A percentile compares a stretch with the other conserved stretches of the same genome.
Conservation (phyloP, 2,797 vertebrate genomes). For the Tympanoctomys barrerae region DNA sequence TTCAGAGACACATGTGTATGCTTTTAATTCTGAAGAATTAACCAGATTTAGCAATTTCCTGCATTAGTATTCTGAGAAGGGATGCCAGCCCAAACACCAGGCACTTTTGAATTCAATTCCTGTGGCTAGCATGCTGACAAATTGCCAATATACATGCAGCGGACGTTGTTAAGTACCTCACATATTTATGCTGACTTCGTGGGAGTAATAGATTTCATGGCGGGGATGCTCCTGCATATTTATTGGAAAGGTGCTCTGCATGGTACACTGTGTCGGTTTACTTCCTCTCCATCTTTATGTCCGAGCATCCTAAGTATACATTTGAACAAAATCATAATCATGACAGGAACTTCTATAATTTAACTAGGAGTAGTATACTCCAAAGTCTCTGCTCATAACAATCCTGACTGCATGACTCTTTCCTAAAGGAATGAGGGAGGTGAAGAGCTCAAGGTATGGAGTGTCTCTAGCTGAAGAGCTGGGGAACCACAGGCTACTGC, state of each 20-base stretch:
- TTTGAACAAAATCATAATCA: conserved; percentile 74
- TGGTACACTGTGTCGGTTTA: background rate
- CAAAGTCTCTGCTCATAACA: conserved; percentile 53
- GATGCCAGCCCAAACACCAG: background rate
- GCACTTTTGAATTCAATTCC: background rate
- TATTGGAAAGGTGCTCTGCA: background rate
- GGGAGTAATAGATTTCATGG: background rate
- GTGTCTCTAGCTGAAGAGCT: conserved; percentile 48
- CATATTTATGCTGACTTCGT: background rate
- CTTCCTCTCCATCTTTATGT: background rate
- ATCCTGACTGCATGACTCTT: conserved; percentile 72
- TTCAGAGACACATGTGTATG: background rate
- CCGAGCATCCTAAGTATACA: conserved; percentile 58
- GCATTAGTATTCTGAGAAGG: conserved; percentile 3
- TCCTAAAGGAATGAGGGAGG: conserved; percentile 71
- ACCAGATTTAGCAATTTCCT: conserved; percentile 31
- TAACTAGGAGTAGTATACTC: conserved; percentile 61
- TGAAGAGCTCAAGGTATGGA: conserved; percentile 58
- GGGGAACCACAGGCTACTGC: background rate
- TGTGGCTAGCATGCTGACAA: conserved; percentile 11
- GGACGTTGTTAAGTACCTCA: background rate
- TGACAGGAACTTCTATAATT: conserved; percentile 63
- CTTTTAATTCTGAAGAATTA: conserved; percentile 53
- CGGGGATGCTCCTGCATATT: background rate
- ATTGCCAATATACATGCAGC: background rate